Conservation (phyloP, 1,140 invertebrate genomes). For the Drosophila murphyi region DNA sequence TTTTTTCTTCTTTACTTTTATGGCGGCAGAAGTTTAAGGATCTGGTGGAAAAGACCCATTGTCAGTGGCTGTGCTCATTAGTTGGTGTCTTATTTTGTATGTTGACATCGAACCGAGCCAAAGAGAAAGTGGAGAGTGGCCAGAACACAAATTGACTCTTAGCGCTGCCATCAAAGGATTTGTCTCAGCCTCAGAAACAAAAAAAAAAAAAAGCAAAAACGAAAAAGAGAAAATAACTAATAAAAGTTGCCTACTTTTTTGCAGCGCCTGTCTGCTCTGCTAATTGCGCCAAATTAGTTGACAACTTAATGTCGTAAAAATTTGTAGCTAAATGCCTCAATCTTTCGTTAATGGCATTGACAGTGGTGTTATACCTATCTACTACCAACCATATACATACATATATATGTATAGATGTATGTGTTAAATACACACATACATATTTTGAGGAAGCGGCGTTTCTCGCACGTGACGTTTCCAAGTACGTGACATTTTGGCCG, state of each 20-base stretch:
- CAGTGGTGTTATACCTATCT: conserved; percentile 55
- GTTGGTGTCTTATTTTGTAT: conserved; percentile 22
- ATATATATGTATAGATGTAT: neutral
- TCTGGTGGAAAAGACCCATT: conserved; percentile 12
- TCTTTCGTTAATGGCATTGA: conserved; percentile 80
- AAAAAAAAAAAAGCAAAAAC: conserved; percentile 11
- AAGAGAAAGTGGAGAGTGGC: conserved; percentile 10
- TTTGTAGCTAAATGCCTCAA: conserved; percentile 78
- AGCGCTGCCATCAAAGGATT: conserved; percentile 76
- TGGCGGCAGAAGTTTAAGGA: conserved; percentile 25
- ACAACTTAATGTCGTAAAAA: conserved; percentile 82
- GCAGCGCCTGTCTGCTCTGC: conserved; percentile 44
- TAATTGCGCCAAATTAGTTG: conserved; percentile 80
- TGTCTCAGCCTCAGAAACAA: neutral
- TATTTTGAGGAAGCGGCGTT: conserved; percentile 22
- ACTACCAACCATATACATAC: neutral
- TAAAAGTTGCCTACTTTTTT: conserved; percentile 35
- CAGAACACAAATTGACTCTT: conserved; percentile 70
- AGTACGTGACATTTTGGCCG: conserved; percentile 63
- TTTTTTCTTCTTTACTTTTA: conserved; percentile 21
- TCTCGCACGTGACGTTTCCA: conserved; percentile 59
- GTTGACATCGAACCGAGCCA: conserved; percentile 11
- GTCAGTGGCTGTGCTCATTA: conserved; percentile 39
- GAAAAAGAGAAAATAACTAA: conserved; percentile 6
- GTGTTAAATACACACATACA: neutral